phyloP scores from a whole-genome alignment of 2,888 invertebrate species.

The Nebria salina region DNA sequence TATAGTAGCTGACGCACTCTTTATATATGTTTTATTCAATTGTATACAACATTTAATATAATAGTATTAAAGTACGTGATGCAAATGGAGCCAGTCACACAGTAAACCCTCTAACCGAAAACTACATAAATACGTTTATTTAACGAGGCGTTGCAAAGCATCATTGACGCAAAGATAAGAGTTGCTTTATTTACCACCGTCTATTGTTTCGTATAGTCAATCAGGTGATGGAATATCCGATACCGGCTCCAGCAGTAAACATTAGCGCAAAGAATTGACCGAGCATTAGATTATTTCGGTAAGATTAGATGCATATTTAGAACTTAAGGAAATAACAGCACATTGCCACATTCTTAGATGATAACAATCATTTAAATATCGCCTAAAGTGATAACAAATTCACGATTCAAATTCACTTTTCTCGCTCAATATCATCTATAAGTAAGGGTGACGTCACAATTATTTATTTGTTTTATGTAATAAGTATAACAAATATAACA shows the following conservation, averaged over 20 bases:
- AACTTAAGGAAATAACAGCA: constrained; percentile 7
- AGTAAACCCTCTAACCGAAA: constrained; percentile 5
- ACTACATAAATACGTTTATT: constrained; percentile 41
- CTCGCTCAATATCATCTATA: no score
- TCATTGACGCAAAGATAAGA: constrained; percentile 28
- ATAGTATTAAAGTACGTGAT: neutral
- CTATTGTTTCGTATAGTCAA: constrained; percentile 44
- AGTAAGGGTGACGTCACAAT: no score
- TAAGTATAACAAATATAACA: no score
- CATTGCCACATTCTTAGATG: neutral
- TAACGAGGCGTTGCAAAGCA: constrained; percentile 40
- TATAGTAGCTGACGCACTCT: constrained; percentile 17
- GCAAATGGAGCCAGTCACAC: neutral
- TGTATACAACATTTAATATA: neutral
- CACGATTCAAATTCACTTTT: no score
- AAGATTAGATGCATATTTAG: constrained; percentile 13
- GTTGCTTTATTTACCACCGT: constrained; percentile 17
- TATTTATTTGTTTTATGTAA: no score
- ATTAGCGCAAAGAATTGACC: neutral
- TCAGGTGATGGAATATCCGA: constrained; percentile 42
- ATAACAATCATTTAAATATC: neutral
- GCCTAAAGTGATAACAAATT: no score
- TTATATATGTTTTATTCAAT: neutral
- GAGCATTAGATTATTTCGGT: constrained; percentile 9
- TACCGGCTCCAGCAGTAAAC: constrained; percentile 12